Evolutionary conservation across 2,888 invertebrate genomes (phyloP).

Genomic region (Podabrus alpinus): DNA sequence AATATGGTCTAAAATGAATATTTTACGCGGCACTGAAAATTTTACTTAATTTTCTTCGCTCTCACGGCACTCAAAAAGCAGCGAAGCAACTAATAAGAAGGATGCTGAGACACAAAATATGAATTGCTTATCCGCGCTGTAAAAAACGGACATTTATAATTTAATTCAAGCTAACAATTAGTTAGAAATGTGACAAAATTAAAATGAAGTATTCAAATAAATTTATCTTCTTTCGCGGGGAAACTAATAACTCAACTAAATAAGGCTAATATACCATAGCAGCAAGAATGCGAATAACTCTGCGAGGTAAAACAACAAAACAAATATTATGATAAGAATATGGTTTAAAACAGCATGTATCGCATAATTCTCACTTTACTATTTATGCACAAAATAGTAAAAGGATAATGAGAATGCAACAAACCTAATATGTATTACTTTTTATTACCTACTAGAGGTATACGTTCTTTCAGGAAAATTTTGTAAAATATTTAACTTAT

Average conservation of each 20-base stretch:
- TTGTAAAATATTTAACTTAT: background rate
- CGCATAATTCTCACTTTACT: constrained; percentile 28
- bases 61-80: constrained; percentile 28
- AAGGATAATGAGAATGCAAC: constrained; percentile 26
- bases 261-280: constrained; percentile 22
- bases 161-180: constrained; percentile 41
- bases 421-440: background rate
- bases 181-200: constrained; percentile 42
- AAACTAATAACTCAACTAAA: constrained; percentile 20
- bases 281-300: constrained; percentile 19
- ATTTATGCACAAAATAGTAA: constrained; percentile 25
- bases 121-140: constrained; percentile 34
- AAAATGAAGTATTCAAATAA: constrained; percentile 35
- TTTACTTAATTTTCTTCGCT: constrained; percentile 34
- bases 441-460: too few species aligned
- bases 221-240: constrained; percentile 22
- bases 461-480: too few species aligned
- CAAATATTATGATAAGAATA: constrained; percentile 31
- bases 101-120: constrained; percentile 30
- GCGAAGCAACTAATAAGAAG: constrained; percentile 36
- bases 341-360: constrained; percentile 28
- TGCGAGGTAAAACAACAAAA: constrained; percentile 12
- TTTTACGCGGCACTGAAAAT: constrained; percentile 28
- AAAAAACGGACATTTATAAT: constrained; percentile 37
- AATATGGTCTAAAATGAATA: constrained; percentile 18